Evolutionary conservation across 2,888 invertebrate species (phyloP), one percentile per base, ranked within the genome.

Genomic region (Aphodius granarius): DNA sequence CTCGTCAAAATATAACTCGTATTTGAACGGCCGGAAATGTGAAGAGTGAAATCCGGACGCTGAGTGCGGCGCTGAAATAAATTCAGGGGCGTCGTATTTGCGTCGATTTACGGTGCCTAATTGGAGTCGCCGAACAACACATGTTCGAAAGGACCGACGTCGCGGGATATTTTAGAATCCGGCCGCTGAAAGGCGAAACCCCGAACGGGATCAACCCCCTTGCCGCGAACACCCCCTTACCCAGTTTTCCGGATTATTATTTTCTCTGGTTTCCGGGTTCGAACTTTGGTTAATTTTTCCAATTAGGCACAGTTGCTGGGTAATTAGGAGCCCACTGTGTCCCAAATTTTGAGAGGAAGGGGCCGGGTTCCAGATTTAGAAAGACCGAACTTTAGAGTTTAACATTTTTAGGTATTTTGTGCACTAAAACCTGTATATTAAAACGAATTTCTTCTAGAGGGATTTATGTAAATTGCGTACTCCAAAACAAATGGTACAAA

Each of bases 261-360:
- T 81, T 80, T 78, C 78, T 77, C 77, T 76, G 76, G 73, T 79
- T 73, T 78, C 79, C 79, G 77, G 43, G 78, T 79, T 81, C 79
- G 75, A 78, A 80, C 81, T 81, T 79, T 78, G 80, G 80, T 81
- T 81, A 80, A 81, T 83, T 83, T 83, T 83, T 83, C 82, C 83
- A 83, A 83, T 83, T 83, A 83, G 82, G 68, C 19, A 68, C 68
- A 68, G 68, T 68, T 68, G 68, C 22, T 68, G 68, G 68, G 68
- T 68, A 68, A 68, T 68, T 68, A 68, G 68, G 68, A 68, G n/a
- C n/a, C 21, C n/a, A 66, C 13, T 3, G 66, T 21, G 22, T 20
- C 21, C 68, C 43, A 43, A 43, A 43, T 43, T 43, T 13, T 9
- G 43, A 3, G 9, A 6, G 43, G 13, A 13, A 43, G 43, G 43